These are phyloP conservation scores for Paramormyrops hopkinsi DNA, from an alignment of 2,797 vertebrate species.

Conservation along the genomic window DNA sequence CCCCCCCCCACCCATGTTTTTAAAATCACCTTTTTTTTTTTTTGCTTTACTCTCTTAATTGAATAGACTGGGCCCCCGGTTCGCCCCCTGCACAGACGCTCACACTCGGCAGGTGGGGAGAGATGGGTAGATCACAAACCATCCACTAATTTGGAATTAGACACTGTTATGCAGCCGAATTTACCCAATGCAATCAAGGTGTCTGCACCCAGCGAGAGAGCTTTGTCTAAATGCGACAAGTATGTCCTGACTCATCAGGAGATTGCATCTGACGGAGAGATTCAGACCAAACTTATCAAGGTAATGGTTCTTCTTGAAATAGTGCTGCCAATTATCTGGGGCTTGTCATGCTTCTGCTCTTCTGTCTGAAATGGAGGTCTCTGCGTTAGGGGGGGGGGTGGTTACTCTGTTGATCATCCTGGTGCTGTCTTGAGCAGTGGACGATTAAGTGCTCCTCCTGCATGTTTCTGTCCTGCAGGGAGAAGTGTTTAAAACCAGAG, in stretches of 20 bases:
- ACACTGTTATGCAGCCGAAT: constrained; percentile 84
- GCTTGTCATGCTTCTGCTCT: neutral
- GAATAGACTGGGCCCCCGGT: constrained; percentile 67
- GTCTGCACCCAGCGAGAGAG: constrained; percentile 74
- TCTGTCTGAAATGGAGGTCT: neutral
- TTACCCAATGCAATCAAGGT: constrained; percentile 85
- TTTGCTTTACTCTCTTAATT: constrained; percentile 48
- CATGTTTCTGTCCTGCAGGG: constrained; percentile 58
- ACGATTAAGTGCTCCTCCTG: neutral
- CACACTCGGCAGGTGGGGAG: constrained; percentile 80
- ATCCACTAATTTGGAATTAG: constrained; percentile 72
- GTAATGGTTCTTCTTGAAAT: constrained; percentile 47
- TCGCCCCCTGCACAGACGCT: constrained; percentile 70
- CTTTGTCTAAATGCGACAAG: constrained; percentile 86
- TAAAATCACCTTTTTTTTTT: constrained; percentile 33
- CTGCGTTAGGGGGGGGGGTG: neutral
- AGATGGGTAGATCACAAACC: constrained; percentile 95
- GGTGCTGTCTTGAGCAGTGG: neutral
- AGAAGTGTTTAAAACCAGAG: constrained; percentile 84
- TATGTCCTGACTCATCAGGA: constrained; percentile 96
- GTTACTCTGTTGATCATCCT: neutral
- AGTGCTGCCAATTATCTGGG: neutral
- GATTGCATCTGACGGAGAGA: constrained; percentile 88
- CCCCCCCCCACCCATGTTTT: neutral
- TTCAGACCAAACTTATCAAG: constrained; percentile 90